These are phyloP conservation scores for Eulacestoma nigropectus DNA, from an alignment of 2,113 vertebrate genomes.

Conservation along the genomic window DNA sequence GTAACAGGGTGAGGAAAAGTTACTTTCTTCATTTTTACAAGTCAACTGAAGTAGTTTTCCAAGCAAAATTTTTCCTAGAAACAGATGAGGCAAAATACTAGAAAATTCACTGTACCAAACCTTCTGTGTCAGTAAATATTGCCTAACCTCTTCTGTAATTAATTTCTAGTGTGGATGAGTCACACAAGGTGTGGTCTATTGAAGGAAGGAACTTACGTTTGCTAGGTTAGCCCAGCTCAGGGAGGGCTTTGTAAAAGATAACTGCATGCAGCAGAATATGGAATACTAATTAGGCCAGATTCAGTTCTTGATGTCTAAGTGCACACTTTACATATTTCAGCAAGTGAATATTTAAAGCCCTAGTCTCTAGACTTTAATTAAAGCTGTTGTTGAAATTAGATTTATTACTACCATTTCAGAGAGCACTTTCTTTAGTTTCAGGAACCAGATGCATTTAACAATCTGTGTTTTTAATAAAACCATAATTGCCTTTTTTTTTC, in stretches of 20 bases:
- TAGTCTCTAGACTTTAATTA: conserved; percentile 61
- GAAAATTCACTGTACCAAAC: neutral
- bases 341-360: conserved; percentile 32
- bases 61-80: neutral
- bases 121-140: neutral
- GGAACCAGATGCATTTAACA: conserved; percentile 64
- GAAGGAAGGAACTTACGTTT: neutral
- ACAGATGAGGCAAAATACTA: neutral
- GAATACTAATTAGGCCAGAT: neutral
- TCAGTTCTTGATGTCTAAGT: neutral
- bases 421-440: conserved; percentile 57
- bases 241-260: neutral
- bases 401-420: conserved; percentile 61
- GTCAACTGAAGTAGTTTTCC: neutral
- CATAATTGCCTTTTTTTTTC: conserved; percentile 45
- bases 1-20: conserved; percentile 1
- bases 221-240: neutral
- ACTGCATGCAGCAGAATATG: neutral
- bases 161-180: neutral
- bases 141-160: neutral
- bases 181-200: neutral
- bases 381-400: conserved; percentile 59
- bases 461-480: conserved; percentile 65
- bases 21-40: neutral
- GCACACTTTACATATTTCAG: neutral